These are phyloP conservation scores for Upupa epops DNA, from an alignment of 2,113 vertebrate species.

Conservation along the genomic window DNA sequence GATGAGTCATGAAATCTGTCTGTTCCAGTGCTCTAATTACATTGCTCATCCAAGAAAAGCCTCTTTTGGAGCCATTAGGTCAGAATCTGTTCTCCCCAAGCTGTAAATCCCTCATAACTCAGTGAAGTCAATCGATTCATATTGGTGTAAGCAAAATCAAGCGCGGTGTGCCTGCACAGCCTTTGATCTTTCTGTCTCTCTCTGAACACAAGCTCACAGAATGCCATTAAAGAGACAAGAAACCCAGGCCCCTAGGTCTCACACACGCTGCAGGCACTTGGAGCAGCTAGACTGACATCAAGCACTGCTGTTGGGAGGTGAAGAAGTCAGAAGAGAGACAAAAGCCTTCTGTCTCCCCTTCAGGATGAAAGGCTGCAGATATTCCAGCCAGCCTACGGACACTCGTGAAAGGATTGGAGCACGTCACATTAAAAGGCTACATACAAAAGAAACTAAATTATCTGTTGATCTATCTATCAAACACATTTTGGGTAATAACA, in stretches of 20 bases:
- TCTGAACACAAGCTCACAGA: conserved; percentile 14
- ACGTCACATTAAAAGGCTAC: neutral
- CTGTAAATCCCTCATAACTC: conserved; percentile 59
- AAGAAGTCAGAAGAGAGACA: neutral
- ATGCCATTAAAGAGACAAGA: conserved; percentile 32
- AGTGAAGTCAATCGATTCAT: conserved; percentile 56
- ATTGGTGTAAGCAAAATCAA: conserved; percentile 64
- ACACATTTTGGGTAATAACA: neutral
- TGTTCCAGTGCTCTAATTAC: conserved; percentile 65
- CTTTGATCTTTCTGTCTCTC: conserved; percentile 42
- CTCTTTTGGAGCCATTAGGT: conserved; percentile 57
- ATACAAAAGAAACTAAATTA: neutral
- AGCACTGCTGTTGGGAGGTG: neutral
- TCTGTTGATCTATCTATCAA: neutral
- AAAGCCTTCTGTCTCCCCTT: neutral
- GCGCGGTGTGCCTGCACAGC: neutral
- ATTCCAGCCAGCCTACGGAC: neutral
- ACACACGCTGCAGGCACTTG: neutral
- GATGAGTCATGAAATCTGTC: conserved; percentile 51
- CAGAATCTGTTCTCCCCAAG: conserved; percentile 47
- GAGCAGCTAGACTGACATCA: neutral
- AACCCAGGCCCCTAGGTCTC: neutral
- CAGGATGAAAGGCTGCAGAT: neutral
- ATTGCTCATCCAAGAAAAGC: conserved; percentile 60
- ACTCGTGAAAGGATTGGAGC: neutral